phyloP scores from a whole-genome alignment of 30 jellyfish, hydroid and myxozoan genomes.

The Aurelia sp. region DNA sequence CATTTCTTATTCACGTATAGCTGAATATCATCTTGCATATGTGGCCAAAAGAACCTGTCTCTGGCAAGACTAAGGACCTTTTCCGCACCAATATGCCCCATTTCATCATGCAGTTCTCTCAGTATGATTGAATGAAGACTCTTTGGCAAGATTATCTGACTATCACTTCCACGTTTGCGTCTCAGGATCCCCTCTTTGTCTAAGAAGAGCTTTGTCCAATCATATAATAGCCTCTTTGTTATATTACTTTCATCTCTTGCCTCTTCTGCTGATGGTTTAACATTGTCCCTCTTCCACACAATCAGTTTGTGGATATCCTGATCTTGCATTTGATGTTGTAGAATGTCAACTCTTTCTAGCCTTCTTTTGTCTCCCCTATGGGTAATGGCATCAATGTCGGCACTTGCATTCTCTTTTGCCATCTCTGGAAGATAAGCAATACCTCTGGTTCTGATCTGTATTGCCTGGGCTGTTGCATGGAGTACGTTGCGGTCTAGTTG shows the following conservation, averaged over 20 bases:
- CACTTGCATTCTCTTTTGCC: not conserved
- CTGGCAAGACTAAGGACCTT: too few relatives aligned
- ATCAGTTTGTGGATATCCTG: too few relatives aligned
- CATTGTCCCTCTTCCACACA: constrained; percentile 4
- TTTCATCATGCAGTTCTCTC: too few relatives aligned
- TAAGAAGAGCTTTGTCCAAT: constrained; percentile 14
- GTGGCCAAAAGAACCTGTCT: too few relatives aligned
- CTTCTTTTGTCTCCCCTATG: not conserved
- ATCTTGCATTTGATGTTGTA: constrained; percentile 29
- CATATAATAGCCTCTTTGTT: constrained; percentile 31
- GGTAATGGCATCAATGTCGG: constrained; percentile 23
- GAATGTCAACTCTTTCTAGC: constrained; percentile 14
- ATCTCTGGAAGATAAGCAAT: constrained; percentile 6
- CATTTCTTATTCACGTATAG: constrained; percentile 12
- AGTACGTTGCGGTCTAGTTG: not conserved
- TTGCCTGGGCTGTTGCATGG: not conserved
- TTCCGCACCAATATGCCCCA: too few relatives aligned
- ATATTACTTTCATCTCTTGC: constrained; percentile 9
- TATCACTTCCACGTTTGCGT: constrained; percentile 15
- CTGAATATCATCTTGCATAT: constrained; percentile 29
- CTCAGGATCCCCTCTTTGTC: constrained; percentile 31
- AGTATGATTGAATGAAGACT: too few relatives aligned
- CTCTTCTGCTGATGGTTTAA: constrained; percentile 31
- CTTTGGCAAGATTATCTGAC: constrained; percentile 2
- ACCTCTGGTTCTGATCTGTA: not conserved